Percentiles rank a stretch among this genome's conserved stretches.
These are phyloP conservation scores for Liolophura sinensis DNA, from an alignment of 1,140 invertebrate species.

Conservation along the genomic window DNA sequence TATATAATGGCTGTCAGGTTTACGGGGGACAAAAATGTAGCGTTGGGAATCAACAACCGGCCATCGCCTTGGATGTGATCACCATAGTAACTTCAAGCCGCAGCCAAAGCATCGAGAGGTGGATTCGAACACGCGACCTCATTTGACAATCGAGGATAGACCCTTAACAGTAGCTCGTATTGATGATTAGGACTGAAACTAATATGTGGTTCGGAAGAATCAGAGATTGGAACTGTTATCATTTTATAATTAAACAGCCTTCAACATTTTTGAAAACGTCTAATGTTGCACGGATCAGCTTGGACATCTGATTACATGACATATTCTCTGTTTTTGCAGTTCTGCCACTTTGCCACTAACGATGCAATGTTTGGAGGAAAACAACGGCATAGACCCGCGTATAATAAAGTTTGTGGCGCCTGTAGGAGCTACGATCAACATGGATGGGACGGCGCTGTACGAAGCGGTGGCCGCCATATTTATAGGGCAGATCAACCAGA, in stretches of 20 bases:
- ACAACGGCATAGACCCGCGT: constrained; percentile 83
- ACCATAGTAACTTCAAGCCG: too few relatives aligned
- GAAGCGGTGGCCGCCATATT: constrained; percentile 83
- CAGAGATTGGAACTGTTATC: too few relatives aligned
- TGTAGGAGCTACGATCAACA: constrained; percentile 83
- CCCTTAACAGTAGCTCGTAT: not conserved
- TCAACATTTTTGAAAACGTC: too few relatives aligned
- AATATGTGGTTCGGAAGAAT: not conserved
- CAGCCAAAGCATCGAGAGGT: too few relatives aligned
- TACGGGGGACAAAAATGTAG: too few relatives aligned
- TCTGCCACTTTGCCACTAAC: constrained; percentile 65
- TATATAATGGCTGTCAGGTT: too few relatives aligned
- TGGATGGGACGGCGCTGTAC: constrained; percentile 92
- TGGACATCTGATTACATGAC: too few relatives aligned
- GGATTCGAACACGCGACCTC: too few relatives aligned
- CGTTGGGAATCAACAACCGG: too few relatives aligned
- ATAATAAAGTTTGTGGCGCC: constrained; percentile 54
- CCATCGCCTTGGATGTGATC: too few relatives aligned
- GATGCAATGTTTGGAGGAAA: constrained; percentile 85
- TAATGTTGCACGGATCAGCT: too few relatives aligned
- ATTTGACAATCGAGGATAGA: not conserved
- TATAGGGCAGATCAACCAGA: constrained; percentile 84
- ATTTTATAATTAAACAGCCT: too few relatives aligned
- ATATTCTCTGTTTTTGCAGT: constrained; percentile 48
- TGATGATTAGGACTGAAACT: not conserved